Conservation (phyloP, 2,113 vertebrate genomes). For the Misgurnus anguillicaudatus region DNA sequence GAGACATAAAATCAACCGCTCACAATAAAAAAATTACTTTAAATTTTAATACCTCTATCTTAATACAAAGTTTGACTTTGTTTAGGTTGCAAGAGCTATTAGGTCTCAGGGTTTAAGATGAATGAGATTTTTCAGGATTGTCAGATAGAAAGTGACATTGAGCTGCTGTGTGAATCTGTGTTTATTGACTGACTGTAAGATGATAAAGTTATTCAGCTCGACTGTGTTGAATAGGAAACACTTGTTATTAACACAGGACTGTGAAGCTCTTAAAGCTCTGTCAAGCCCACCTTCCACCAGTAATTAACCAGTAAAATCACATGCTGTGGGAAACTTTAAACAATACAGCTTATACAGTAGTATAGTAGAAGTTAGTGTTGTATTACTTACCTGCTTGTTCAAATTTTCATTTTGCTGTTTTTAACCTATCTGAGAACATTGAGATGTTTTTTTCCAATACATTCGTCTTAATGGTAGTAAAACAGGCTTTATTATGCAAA, state of each 20-base stretch:
- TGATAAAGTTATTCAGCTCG: constrained; percentile 75
- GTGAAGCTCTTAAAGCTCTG: constrained; percentile 68
- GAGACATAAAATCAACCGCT: too few relatives aligned
- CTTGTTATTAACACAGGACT: constrained; percentile 74
- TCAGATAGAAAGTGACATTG: constrained; percentile 65
- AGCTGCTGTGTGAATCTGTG: constrained; percentile 77
- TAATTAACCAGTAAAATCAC: constrained; percentile 60
- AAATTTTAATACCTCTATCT: too few relatives aligned
- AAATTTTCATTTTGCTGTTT: too few relatives aligned
- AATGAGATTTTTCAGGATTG: neutral
- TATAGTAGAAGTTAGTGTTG: too few relatives aligned
- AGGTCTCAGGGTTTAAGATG: neutral
- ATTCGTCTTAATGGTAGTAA: too few relatives aligned
- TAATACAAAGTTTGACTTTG: too few relatives aligned
- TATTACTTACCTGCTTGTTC: too few relatives aligned
- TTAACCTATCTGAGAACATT: too few relatives aligned
- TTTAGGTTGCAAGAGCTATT: too few relatives aligned
- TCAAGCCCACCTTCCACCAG: constrained; percentile 66
- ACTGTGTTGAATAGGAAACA: constrained; percentile 75
- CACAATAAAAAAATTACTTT: too few relatives aligned
- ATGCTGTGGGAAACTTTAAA: neutral
- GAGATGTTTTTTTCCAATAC: too few relatives aligned
- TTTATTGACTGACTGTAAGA: constrained; percentile 77
- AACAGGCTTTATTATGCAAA: too few relatives aligned
- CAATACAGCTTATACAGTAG: neutral